Base-by-base conservation (phyloP, 2,797 vertebrate genomes). In the Prunella strophiata region DNA sequence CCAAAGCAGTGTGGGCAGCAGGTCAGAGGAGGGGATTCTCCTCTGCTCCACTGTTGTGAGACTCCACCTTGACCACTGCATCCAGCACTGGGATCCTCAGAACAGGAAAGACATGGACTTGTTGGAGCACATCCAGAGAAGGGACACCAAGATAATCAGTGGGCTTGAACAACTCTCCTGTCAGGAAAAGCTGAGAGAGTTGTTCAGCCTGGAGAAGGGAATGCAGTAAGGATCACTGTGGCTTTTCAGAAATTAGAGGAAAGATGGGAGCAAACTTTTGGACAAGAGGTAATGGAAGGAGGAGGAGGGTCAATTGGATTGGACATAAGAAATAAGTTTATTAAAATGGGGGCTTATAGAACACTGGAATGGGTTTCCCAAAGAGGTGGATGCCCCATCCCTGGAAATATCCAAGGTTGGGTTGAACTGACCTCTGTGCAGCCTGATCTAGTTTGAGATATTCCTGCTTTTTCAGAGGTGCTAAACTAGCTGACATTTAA, bases 21-120 rank as follows among this genome's bases (percentile, higher is more conserved):
- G 38, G 2, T 5, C 10, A 8, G 57, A 20, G 12, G 16, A 38
- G 20, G 7, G 8, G 21, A 40, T 51, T 45, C 8, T 57, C 7
- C 42, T 75, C 43, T 71, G 10, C 29, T 63, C 17, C 13, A 5
- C 5, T 34, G 10, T 45, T 38, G 14, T 45, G 51, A 51, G 29
- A 47, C 15, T 9, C 1, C 1, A 20, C 16, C 30, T 66, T 3
- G 6, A 59, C 34, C n/a, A 21, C 13, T 70, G 36, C 1, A 0
- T 38, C 18, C 71, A 70, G 27, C 5, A 7, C 43, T 22, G 36
- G 63, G 16, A 29, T 57, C 23, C 32, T 51, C 43, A 70, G 78
- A 42, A 16, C 11, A 57, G 32, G 27, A 48, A 76, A 29, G 23
- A n/a, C 16, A 26, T 26, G 23, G 57, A 25, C 4, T 29, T 52